A percentile compares a stretch with the other conserved stretches of the same genome.
Conservation (phyloP, 2,888 invertebrate species). For the Tricholauxania praeusta region DNA sequence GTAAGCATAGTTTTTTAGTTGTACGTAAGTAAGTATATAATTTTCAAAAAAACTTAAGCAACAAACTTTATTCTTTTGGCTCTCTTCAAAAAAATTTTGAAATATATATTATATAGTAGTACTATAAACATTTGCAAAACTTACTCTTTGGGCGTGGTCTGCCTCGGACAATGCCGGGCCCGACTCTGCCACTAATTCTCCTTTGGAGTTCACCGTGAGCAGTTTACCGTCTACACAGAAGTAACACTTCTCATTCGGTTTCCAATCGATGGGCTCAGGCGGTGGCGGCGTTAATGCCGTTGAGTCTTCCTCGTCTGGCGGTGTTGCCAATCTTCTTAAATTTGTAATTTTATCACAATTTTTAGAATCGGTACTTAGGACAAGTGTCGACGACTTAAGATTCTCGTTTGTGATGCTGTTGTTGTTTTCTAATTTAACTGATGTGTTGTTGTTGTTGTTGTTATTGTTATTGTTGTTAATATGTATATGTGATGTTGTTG, state of each 20-base stretch:
- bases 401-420: conserved; percentile 55
- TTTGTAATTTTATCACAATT: conserved; percentile 35
- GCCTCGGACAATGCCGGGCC: conserved; percentile 62
- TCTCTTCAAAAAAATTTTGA: conserved; percentile 44
- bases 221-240: conserved; percentile 84
- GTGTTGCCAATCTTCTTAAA: conserved; percentile 22
- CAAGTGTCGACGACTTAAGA: conserved; percentile 40
- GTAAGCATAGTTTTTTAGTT: no score
- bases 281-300: conserved; percentile 54
- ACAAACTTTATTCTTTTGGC: no score
- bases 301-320: conserved; percentile 13
- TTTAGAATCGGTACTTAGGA: conserved; percentile 37
- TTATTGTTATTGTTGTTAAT: conserved; percentile 34
- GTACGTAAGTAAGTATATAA: no score
- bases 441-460: conserved; percentile 42
- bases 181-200: conserved; percentile 68
- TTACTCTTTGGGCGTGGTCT: conserved; percentile 61
- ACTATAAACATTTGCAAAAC: conserved; percentile 38
- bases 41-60: no score
- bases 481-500: conserved; percentile 41
- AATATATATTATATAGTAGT: background rate
- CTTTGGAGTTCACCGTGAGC: conserved; percentile 69
- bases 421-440: conserved; percentile 54
- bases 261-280: conserved; percentile 77
- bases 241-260: conserved; percentile 86